These are phyloP conservation scores for Hiodon alosoides DNA, from an alignment of 2,113 vertebrate genomes.

Conservation along the genomic window DNA sequence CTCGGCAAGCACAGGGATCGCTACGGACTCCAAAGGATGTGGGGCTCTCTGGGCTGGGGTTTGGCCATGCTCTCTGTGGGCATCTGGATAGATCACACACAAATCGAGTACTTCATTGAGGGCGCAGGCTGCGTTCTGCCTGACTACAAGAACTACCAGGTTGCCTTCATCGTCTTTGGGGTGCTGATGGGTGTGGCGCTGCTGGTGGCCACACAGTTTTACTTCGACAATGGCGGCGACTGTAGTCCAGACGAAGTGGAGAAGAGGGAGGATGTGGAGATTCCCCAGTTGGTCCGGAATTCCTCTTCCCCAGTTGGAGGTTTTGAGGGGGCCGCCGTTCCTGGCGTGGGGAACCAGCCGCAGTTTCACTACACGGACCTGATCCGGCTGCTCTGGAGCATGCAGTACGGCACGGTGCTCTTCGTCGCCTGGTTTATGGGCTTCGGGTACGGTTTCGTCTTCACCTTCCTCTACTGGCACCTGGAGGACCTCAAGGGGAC, in stretches of 20 bases:
- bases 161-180: slow-evolving; percentile 90
- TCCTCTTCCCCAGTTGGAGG: slow-evolving; percentile 47
- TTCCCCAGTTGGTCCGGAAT: slow-evolving; percentile 60
- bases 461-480: slow-evolving; percentile 98
- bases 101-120: slow-evolving; percentile 53
- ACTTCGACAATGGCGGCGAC: slow-evolving; percentile 66
- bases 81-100: slow-evolving; percentile 91
- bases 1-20: slow-evolving; percentile 85
- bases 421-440: slow-evolving; percentile 99
- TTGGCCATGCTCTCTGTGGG: slow-evolving; percentile 91
- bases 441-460: slow-evolving; percentile 95
- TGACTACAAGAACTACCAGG: slow-evolving; percentile 83
- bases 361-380: slow-evolving; percentile 80
- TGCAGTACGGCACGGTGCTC: slow-evolving; percentile 87
- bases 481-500: slow-evolving; percentile 88
- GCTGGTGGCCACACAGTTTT: slow-evolving; percentile 87
- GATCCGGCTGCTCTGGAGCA: slow-evolving; percentile 79
- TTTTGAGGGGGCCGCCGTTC: slow-evolving; percentile 41
- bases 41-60: slow-evolving; percentile 97
- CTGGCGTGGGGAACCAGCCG: slow-evolving; percentile 11
- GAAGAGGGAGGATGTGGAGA: slow-evolving; percentile 56
- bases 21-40: slow-evolving; percentile 95
- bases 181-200: slow-evolving; percentile 87
- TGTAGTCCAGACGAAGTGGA: slow-evolving; percentile 39
- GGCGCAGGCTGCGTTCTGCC: slow-evolving; percentile 73